Conservation (phyloP, 1,140 invertebrate species). For the Cardiocondyla obscurior region DNA sequence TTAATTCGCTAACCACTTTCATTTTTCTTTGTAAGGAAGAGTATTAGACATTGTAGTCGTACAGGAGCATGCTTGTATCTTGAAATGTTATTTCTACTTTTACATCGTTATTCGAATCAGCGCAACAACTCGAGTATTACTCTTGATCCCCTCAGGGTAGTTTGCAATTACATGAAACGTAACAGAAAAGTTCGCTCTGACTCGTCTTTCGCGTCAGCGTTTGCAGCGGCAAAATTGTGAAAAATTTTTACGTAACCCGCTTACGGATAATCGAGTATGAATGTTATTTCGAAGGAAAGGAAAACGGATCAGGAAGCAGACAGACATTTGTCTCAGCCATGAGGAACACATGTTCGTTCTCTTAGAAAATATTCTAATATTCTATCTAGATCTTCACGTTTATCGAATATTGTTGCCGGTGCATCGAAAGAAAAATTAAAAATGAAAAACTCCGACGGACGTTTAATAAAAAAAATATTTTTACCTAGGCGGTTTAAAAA, state of each 20-base stretch:
- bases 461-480: background rate
- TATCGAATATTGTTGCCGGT: too few species aligned
- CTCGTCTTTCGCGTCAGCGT: background rate
- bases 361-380: constrained; percentile 1
- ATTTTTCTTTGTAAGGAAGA: background rate
- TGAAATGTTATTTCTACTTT: background rate
- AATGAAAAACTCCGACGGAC: background rate
- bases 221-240: background rate
- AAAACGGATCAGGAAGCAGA: background rate
- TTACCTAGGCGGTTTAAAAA: too few species aligned
- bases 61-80: background rate
- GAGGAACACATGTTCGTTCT: background rate
- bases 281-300: constrained; percentile 10
- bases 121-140: background rate
- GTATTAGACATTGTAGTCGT: background rate
- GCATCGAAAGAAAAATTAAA: background rate
- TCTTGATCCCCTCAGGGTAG: background rate
- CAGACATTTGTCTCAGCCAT: background rate
- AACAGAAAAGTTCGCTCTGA: background rate
- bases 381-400: background rate
- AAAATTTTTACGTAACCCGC: constrained; percentile 21
- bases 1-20: background rate
- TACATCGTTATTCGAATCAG: background rate
- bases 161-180: background rate
- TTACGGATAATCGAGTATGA: background rate